phyloP scores from a whole-genome alignment of 1,140 invertebrate genomes.

The Drosophila cardini region DNA sequence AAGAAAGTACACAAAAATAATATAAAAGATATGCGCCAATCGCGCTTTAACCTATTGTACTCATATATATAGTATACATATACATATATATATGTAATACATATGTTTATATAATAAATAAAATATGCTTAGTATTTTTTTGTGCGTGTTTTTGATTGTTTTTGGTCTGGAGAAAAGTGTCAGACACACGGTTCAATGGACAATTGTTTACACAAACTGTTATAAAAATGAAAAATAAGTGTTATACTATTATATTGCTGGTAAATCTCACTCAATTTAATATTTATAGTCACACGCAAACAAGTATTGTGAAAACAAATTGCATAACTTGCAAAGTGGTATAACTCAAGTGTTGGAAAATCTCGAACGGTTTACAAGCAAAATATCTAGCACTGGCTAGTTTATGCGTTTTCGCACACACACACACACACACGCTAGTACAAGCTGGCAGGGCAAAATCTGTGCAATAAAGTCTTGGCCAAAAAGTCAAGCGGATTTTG shows the following conservation, averaged over 20 bases:
- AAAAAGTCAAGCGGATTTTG: conserved; percentile 77
- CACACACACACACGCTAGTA: conserved; percentile 16
- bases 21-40: conserved; percentile 60
- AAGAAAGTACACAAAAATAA: conserved; percentile 35
- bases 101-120: conserved; percentile 10
- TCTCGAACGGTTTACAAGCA: conserved; percentile 13
- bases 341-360: conserved; percentile 23
- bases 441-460: conserved; percentile 1
- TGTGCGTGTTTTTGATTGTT: conserved; percentile 63
- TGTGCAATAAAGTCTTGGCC: conserved; percentile 63
- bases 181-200: conserved; percentile 11
- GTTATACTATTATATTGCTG: conserved; percentile 14
- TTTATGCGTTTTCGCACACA: conserved; percentile 30
- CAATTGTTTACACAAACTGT: not conserved
- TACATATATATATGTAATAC: not conserved
- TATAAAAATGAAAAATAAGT: conserved; percentile 13
- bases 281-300: conserved; percentile 1
- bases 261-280: conserved; percentile 11
- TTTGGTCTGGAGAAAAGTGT: conserved; percentile 28
- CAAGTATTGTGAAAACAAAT: conserved; percentile 34
- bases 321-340: conserved; percentile 29
- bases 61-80: conserved; percentile 31
- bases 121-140: conserved; percentile 57
- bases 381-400: conserved; percentile 16
- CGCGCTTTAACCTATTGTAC: conserved; percentile 56